These are phyloP conservation scores for Nesogale talazaci DNA, from an alignment of 2,113 vertebrate species.

Conservation along the genomic window DNA sequence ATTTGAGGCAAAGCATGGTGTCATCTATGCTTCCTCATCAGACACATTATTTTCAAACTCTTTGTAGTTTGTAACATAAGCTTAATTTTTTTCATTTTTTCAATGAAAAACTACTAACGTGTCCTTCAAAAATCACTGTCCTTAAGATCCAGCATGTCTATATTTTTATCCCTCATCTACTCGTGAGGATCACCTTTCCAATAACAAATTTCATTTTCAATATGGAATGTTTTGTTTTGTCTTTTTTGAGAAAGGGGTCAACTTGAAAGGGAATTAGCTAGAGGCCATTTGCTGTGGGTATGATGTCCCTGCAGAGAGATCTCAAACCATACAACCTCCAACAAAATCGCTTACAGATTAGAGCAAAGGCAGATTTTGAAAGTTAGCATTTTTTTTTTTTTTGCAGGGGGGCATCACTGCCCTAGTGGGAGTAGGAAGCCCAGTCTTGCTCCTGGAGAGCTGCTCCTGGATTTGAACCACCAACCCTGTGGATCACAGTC, in stretches of 20 bases:
- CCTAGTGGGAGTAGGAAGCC: no score
- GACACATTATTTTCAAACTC: constrained; percentile 1
- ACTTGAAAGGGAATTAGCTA: not conserved
- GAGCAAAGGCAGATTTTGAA: not conserved
- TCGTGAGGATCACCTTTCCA: no score
- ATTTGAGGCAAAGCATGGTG: not conserved
- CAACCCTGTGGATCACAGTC: no score
- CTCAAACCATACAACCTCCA: not conserved
- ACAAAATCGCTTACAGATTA: not conserved
- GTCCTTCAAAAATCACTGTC: not conserved
- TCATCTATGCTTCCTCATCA: not conserved
- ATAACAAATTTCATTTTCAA: no score
- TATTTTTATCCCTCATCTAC: not conserved
- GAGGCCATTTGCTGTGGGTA: not conserved
- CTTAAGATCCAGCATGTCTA: not conserved
- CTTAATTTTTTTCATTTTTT: not conserved
- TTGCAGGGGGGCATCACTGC: no score
- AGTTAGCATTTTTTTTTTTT: not conserved
- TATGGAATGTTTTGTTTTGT: no score
- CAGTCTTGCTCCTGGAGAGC: no score
- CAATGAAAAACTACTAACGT: not conserved
- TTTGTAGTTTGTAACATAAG: not conserved
- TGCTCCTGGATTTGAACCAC: no score
- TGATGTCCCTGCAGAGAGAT: not conserved
- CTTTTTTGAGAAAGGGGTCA: no score